A percentile compares a stretch with the other conserved stretches of the same genome.
Conservation (phyloP, 2,888 invertebrate species). For the Cistogaster globosa region DNA sequence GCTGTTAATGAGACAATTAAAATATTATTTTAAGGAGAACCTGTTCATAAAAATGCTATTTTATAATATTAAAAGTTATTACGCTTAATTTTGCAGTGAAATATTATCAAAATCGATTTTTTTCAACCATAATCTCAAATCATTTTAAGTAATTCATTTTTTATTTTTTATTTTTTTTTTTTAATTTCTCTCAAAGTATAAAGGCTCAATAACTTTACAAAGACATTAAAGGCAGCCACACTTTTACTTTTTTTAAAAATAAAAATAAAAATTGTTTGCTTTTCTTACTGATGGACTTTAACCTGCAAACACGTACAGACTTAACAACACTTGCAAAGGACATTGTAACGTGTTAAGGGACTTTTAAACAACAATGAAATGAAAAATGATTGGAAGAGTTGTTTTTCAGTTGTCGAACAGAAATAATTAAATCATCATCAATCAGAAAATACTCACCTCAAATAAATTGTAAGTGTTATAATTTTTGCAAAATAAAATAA, state of each 20-base stretch:
- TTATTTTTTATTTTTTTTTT: no score
- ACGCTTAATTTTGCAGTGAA: no score
- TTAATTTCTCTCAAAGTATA: no score
- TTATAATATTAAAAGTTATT: no score
- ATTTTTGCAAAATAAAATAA: conserved; percentile 2
- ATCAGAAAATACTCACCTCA: background rate
- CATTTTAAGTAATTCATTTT: no score
- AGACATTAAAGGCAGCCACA: background rate
- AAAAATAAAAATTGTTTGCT: background rate
- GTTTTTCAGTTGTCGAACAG: background rate
- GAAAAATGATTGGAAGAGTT: background rate
- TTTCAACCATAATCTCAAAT: no score
- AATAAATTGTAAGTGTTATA: conserved; percentile 1
- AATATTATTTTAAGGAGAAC: no score
- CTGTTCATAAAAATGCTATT: no score
- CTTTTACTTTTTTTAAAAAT: background rate
- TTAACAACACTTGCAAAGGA: conserved; percentile 29
- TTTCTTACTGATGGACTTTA: conserved; percentile 2
- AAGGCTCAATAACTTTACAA: background rate
- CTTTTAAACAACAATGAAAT: conserved; percentile 3
- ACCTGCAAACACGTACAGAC: conserved; percentile 21
- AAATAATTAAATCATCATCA: background rate
- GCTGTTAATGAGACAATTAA: no score
- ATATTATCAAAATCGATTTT: no score
- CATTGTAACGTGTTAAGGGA: background rate